phyloP scores from a whole-genome alignment of 1,140 invertebrate genomes.

The Lepidurus packardi region DNA sequence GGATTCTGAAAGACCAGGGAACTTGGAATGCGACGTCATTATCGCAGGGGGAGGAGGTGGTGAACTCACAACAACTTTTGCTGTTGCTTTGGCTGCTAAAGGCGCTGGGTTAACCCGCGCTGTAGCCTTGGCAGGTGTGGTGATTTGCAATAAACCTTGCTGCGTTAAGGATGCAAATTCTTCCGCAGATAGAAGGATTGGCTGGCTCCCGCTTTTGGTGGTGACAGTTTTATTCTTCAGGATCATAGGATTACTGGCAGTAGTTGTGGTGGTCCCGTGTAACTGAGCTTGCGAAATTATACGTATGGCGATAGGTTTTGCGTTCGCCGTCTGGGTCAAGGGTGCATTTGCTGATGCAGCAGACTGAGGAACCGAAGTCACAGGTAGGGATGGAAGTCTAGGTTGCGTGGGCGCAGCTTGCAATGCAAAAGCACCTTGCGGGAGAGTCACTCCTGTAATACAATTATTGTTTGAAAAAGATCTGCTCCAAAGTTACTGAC shows the following conservation, averaged over 20 bases:
- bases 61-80: not conserved
- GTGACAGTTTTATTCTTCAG: conserved; percentile 39
- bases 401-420: not conserved
- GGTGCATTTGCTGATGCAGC: not conserved
- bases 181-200: conserved; percentile 48
- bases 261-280: not conserved
- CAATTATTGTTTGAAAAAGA: not conserved
- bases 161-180: conserved; percentile 49
- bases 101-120: conserved; percentile 35
- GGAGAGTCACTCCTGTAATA: not conserved
- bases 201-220: conserved; percentile 36
- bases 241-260: not conserved
- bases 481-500: not conserved
- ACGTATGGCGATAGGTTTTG: not conserved
- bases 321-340: not conserved
- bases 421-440: not conserved
- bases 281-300: conserved; percentile 9
- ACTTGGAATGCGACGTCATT: not conserved
- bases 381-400: not conserved
- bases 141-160: conserved; percentile 41
- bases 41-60: not conserved
- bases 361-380: not conserved
- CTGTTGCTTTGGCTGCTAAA: conserved; percentile 34
- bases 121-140: conserved; percentile 41
- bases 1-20: conserved; percentile 1